Evolutionary conservation across 2,888 invertebrate genomes (phyloP).

Genomic region (Acholoe squamosa): DNA sequence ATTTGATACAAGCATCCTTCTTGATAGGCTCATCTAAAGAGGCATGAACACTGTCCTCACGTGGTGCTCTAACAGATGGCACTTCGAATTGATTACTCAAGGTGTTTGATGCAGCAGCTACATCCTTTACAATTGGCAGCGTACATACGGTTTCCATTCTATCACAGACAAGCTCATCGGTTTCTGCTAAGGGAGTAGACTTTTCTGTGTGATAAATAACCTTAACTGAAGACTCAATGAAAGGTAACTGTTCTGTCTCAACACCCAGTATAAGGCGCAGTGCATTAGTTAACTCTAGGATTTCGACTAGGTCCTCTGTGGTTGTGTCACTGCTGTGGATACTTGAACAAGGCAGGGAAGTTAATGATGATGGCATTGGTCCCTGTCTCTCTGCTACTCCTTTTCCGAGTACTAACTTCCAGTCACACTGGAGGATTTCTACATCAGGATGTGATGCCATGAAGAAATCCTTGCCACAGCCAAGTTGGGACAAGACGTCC

Average conservation of each 20-base stretch:
- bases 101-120: no score
- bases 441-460: conserved; percentile 38
- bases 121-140: no score
- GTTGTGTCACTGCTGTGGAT: background rate
- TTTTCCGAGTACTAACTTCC: background rate
- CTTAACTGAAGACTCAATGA: background rate
- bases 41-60: no score
- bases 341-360: background rate
- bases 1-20: no score
- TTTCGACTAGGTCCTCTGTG: background rate
- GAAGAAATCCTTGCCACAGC: conserved; percentile 39
- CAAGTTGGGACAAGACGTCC: conserved; percentile 33
- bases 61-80: no score
- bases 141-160: no score
- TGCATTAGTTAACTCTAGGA: conserved; percentile 1
- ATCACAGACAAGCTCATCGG: no score
- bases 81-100: no score
- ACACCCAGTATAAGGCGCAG: background rate
- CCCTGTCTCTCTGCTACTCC: no score
- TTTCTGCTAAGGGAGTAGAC: no score
- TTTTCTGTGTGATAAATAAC: background rate
- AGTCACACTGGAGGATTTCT: background rate
- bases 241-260: background rate
- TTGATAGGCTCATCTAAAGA: no score
- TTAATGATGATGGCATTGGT: background rate